Conservation (phyloP, 1,140 invertebrate species). For the Acromyrmex heyeri region DNA sequence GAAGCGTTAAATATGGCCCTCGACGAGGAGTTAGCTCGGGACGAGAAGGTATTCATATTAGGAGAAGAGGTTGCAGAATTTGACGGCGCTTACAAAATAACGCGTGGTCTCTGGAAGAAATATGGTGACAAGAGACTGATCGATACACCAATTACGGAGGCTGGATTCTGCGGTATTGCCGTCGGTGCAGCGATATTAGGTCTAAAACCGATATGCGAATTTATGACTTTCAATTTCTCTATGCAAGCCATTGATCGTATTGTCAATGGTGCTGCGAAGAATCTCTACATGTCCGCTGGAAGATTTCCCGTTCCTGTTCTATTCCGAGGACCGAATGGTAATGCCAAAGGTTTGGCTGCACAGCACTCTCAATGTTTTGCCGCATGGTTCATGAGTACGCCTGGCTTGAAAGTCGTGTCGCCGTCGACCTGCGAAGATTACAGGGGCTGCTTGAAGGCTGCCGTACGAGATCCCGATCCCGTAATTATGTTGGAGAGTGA, state of each 20-base stretch:
- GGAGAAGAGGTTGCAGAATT: slow-evolving; percentile 99
- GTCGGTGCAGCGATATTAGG: slow-evolving; percentile 96
- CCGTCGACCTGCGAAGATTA: slow-evolving; percentile 91
- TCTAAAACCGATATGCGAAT: slow-evolving; percentile 91
- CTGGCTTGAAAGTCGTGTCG: slow-evolving; percentile 92
- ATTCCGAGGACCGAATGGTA: slow-evolving; percentile 92
- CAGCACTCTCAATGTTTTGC: slow-evolving; percentile 93
- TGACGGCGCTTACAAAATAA: slow-evolving; percentile 98
- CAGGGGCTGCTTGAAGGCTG: slow-evolving; percentile 90
- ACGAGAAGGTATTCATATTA: slow-evolving; percentile 96
- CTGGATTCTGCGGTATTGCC: slow-evolving; percentile 97
- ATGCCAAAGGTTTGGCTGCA: slow-evolving; percentile 90
- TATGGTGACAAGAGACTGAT: slow-evolving; percentile 98
- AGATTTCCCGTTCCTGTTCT: slow-evolving; percentile 90
- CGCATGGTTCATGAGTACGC: slow-evolving; percentile 91
- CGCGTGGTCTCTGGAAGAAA: slow-evolving; percentile 97
- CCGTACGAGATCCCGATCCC: slow-evolving; percentile 90
- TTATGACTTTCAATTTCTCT: slow-evolving; percentile 94
- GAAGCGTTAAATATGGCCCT: slow-evolving; percentile 98
- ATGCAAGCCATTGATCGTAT: slow-evolving; percentile 94
- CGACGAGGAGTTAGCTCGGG: slow-evolving; percentile 97
- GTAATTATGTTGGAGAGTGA: slow-evolving; percentile 92
- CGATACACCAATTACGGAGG: slow-evolving; percentile 99
- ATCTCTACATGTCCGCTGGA: slow-evolving; percentile 92
- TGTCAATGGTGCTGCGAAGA: slow-evolving; percentile 91